A percentile compares a stretch with the other conserved stretches of the same genome.
Conservation (phyloP, 2,888 invertebrate species). For the Baccha elongata region DNA sequence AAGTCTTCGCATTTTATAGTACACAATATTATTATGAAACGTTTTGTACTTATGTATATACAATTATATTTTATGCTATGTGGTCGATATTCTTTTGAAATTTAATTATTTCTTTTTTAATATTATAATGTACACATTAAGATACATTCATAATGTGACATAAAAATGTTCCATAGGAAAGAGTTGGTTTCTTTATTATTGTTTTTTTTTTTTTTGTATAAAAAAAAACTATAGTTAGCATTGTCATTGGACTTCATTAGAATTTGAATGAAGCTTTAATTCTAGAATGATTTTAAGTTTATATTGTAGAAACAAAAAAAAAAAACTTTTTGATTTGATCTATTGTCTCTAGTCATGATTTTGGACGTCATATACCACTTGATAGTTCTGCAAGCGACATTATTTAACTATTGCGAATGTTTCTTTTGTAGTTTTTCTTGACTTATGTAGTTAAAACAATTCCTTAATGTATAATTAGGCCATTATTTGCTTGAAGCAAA, state of each 20-base stretch:
- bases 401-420: not conserved
- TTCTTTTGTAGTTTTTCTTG: not conserved
- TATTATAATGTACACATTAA: slow-evolving; percentile 25
- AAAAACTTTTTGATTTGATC: not conserved
- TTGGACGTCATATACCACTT: not conserved
- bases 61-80: slow-evolving; percentile 43
- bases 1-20: slow-evolving; percentile 38
- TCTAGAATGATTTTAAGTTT: slow-evolving; percentile 1
- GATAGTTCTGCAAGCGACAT: not conserved
- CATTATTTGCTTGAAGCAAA: slow-evolving; percentile 20
- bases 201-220: slow-evolving; percentile 32
- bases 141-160: slow-evolving; percentile 28
- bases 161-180: slow-evolving; percentile 50
- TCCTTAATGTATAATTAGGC: slow-evolving; percentile 6
- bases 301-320: not conserved
- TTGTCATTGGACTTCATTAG: slow-evolving; percentile 2
- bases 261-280: not conserved
- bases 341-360: slow-evolving; percentile 3
- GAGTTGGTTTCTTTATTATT: slow-evolving; percentile 16
- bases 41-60: slow-evolving; percentile 65
- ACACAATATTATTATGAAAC: slow-evolving; percentile 52
- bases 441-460: slow-evolving; percentile 8
- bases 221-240: slow-evolving; percentile 7
- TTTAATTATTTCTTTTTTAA: slow-evolving; percentile 18
- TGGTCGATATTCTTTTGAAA: slow-evolving; percentile 38